phyloP scores from a whole-genome alignment of 2,797 vertebrate genomes.

The Onychomys leucogaster region DNA sequence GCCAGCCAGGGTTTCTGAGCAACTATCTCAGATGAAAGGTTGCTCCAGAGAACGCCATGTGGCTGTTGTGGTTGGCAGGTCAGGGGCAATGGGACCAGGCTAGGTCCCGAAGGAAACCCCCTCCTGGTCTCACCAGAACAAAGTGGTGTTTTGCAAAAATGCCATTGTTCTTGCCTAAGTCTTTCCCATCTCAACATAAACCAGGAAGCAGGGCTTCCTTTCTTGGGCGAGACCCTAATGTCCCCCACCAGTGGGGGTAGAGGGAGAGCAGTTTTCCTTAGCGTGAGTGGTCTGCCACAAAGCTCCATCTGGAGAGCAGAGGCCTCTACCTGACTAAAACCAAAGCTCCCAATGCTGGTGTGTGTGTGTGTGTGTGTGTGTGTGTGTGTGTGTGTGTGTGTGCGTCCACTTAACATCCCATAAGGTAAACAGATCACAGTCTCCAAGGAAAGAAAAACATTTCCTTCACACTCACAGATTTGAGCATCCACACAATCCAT shows the following conservation, averaged over 20 bases:
- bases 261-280: conserved; percentile 69
- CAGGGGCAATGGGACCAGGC: conserved; percentile 77
- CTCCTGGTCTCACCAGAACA: conserved; percentile 83
- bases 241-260: conserved; percentile 57
- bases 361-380: background rate
- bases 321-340: background rate
- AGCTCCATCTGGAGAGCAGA: background rate
- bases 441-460: conserved; percentile 16
- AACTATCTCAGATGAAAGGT: conserved; percentile 80
- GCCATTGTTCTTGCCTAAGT: conserved; percentile 83
- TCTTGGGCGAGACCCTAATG: conserved; percentile 80
- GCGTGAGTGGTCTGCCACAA: conserved; percentile 44
- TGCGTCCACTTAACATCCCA: background rate
- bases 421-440: conserved; percentile 31
- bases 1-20: background rate
- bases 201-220: conserved; percentile 83
- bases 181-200: conserved; percentile 84
- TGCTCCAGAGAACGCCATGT: conserved; percentile 74
- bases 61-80: conserved; percentile 84
- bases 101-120: conserved; percentile 83
- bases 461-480: conserved; percentile 36
- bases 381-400: background rate
- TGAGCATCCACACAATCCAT: background rate
- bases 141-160: conserved; percentile 83
- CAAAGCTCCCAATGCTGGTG: background rate